A percentile compares a stretch with the other conserved stretches of the same genome.
Conservation (phyloP, 2,888 invertebrate genomes). For the Brachylomia viminalis region DNA sequence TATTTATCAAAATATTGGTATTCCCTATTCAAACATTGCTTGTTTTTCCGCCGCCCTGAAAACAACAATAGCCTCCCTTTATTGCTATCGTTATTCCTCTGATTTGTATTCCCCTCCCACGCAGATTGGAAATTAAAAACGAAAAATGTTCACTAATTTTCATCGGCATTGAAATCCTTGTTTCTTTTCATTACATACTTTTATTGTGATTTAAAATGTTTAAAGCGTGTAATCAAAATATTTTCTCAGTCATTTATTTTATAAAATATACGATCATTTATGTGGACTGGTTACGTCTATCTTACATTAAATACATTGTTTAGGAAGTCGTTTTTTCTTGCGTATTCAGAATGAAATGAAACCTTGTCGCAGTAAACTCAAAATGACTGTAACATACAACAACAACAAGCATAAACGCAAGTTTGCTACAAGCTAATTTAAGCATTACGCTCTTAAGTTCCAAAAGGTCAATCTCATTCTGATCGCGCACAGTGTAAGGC, state of each 20-base stretch:
- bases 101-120: conserved; percentile 41
- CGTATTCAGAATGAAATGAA: conserved; percentile 11
- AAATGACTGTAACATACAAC: not conserved
- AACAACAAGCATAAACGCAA: not conserved
- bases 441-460: not conserved
- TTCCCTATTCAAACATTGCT: conserved; percentile 47
- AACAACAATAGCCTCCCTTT: conserved; percentile 54
- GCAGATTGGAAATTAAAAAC: conserved; percentile 54
- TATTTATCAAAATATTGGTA: conserved; percentile 48
- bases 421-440: conserved; percentile 22
- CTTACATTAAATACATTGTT: conserved; percentile 31
- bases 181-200: conserved; percentile 45
- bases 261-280: conserved; percentile 50
- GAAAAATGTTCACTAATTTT: conserved; percentile 46
- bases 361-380: not conserved
- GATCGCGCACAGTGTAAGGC: not conserved
- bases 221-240: conserved; percentile 29
- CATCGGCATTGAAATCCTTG: conserved; percentile 37
- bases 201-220: conserved; percentile 39
- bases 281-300: conserved; percentile 50
- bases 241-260: conserved; percentile 54
- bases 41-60: conserved; percentile 34
- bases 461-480: conserved; percentile 8
- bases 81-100: conserved; percentile 27
- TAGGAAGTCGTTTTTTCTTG: not conserved